Base-by-base conservation (phyloP, 2,113 vertebrate species). In the Montifringilla adamsi region DNA sequence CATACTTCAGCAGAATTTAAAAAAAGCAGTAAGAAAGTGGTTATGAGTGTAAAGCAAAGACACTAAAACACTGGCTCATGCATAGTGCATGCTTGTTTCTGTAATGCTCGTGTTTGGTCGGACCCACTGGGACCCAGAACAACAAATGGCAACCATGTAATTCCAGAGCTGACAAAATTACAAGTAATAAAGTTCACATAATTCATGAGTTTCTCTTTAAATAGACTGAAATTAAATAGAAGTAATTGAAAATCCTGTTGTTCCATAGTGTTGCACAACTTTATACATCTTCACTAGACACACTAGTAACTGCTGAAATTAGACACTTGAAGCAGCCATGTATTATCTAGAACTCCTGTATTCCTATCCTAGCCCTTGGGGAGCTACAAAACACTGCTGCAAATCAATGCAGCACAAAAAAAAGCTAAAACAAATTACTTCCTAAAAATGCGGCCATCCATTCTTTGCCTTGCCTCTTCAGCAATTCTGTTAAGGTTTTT, bases 61-160 rank as follows among this genome's bases (percentile, higher is more conserved):
- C n/a, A 56, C 53, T 30, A 43, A 47, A 84, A 8, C 23, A 56
- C 23, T 23, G 39, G 12, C n/a, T 91, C 31, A 43, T 28, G 13
- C 41, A 46, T 0, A 76, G 19, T 11, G n/a, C 31, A 41, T 3
- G 1, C 2, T 1, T 13, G 6, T 55, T 78, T 28, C 56, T 75
- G n/a, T 37, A 16, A 47, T 0, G 7, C 17, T 46, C 0, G 0
- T 4, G 28, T 49, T 14, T 44, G 22, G 30, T 3, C 4, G 8
- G 35, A 47, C 28, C 21, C 16, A 3, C 15, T 8, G 13, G 39
- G 62, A 70, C 52, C 50, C 3, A 27, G n/a, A 68, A 37, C 31
- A 26, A 46, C 11, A 12, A 81, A 39, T 0, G 8, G 19, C 16
- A 78, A 41, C 27, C 14, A 17, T 0, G 4, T 28, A 17, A 81